Conservation (phyloP, 2,888 invertebrate genomes). For the Heteropelma amictum region DNA sequence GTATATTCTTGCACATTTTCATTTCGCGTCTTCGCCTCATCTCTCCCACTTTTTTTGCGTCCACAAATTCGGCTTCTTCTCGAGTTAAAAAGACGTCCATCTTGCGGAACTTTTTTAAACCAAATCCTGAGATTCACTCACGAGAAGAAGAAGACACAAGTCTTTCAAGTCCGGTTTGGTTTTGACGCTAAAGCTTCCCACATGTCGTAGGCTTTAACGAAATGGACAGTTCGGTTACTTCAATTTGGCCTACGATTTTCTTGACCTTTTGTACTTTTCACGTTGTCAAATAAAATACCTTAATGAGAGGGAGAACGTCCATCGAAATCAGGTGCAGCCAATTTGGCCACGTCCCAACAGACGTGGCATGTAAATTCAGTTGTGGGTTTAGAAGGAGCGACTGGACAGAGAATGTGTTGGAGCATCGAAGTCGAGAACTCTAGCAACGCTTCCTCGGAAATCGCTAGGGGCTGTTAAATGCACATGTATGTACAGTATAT, state of each 20-base stretch:
- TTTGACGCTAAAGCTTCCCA: no score
- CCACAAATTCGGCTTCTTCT: no score
- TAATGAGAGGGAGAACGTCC: conserved; percentile 63
- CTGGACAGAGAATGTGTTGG: conserved; percentile 16
- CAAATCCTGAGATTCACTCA: no score
- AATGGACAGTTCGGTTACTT: conserved; percentile 23
- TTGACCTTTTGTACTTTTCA: neutral
- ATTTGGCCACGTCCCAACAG: conserved; percentile 71
- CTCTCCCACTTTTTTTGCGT: no score
- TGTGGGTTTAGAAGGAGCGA: conserved; percentile 29
- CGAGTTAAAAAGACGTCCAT: no score
- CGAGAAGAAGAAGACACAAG: no score
- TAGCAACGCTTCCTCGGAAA: conserved; percentile 38
- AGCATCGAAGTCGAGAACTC: conserved; percentile 50
- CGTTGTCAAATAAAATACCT: conserved; percentile 68
- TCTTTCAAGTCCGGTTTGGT: no score
- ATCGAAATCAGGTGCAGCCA: conserved; percentile 74
- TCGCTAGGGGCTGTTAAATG: conserved; percentile 31
- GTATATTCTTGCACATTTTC: no score
- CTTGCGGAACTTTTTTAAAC: no score
- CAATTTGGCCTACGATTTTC: neutral
- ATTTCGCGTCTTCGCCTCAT: no score
- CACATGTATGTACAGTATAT: neutral
- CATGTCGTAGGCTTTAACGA: conserved; percentile 19
- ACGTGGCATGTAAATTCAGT: conserved; percentile 66